Base-by-base conservation (phyloP, 2,888 invertebrate genomes). In the Ophonus ardosiacus region DNA sequence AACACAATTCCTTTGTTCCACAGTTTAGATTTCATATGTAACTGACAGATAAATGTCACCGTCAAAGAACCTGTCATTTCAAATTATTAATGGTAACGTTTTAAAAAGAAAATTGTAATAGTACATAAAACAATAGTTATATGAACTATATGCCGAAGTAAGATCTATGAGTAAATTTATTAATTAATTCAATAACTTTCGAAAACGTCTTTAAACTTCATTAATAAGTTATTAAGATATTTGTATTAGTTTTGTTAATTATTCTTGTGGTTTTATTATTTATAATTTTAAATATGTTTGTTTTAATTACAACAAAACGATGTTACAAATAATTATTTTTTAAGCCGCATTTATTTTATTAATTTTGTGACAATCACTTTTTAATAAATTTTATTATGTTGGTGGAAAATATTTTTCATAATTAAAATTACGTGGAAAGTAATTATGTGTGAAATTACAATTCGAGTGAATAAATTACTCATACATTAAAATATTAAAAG, bases 281-380 rank as follows among this genome's bases (percentile, higher is more conserved):
- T 59, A 17, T 2, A 51, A 51, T 51, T 51, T 51, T 51, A 1
- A 31, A 31, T 5, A 51, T 51, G 43, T 51, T 51, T 51, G 13
- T 51, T 51, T 51, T 51, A 51, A 51, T 51, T 10, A 51, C 13
- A 51, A 51, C 13, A 51, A 51, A 56, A 59, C 7, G 17, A 6
- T 17, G 43, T 51, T 51, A 1, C 43, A 51, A 51, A 15, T 17
- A 59, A 59, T 59, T 59, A 17, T 17, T 68, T 68, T 68, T 68
- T 4, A 68, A 38, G 31, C 68, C 68, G 38, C 68, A 68, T 38
- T 38, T 40, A 68, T 68, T 38, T 68, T 24, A 68, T 68, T 31
- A 68, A 68, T 15, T 68, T 10, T 68, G 38, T 68, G 68, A 68
- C 68, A 68, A 38, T 68, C 8, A 68, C 31, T 63, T 38, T 38